Evolutionary conservation across 2,888 invertebrate genomes (phyloP).

Genomic region (Hirtodrosophila trivittata): DNA sequence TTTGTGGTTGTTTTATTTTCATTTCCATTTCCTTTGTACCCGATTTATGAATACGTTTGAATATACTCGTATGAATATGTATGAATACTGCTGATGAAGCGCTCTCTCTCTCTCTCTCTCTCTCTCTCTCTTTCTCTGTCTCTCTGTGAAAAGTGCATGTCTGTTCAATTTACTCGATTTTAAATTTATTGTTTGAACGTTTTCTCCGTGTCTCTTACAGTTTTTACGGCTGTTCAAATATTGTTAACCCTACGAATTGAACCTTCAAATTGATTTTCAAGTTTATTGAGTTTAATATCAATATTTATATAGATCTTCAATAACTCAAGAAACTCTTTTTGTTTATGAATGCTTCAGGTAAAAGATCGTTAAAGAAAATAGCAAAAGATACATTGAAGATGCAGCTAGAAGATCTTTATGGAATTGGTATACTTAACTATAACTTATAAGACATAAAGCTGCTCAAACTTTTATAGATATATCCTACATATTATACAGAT

Average conservation of each 20-base stretch:
- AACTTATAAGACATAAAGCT: too few relatives aligned
- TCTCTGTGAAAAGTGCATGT: constrained; percentile 52
- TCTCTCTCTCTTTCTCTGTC: too few relatives aligned
- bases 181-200: constrained; percentile 48
- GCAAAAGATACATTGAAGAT: too few relatives aligned
- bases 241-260: constrained; percentile 12
- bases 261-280: constrained; percentile 14
- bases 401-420: too few relatives aligned
- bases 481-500: too few relatives aligned
- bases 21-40: constrained; percentile 38
- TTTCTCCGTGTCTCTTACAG: background rate
- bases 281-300: constrained; percentile 5
- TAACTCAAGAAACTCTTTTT: too few relatives aligned
- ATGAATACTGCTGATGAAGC: constrained; percentile 51
- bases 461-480: too few relatives aligned
- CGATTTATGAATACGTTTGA: constrained; percentile 54
- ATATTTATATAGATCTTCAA: constrained; percentile 19
- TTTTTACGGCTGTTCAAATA: background rate
- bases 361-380: too few relatives aligned
- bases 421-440: too few relatives aligned
- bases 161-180: constrained; percentile 61
- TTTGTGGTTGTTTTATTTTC: constrained; percentile 1
- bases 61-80: constrained; percentile 55
- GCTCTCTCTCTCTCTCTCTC: constrained; percentile 42
- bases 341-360: too few relatives aligned